Conservation (phyloP, 2,797 vertebrate genomes). For the Bradypodion ventrale region DNA sequence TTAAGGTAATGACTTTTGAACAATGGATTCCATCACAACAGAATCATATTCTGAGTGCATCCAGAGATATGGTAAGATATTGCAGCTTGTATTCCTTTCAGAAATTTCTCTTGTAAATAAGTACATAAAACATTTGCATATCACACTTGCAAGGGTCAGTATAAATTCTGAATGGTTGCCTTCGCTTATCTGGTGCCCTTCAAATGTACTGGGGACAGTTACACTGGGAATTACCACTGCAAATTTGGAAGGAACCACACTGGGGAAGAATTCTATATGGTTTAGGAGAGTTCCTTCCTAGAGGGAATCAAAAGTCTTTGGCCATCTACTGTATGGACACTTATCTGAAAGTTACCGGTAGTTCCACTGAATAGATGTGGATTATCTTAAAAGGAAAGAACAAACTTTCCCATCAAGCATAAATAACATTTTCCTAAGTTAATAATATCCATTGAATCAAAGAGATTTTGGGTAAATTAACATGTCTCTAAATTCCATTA, state of each 20-base stretch:
- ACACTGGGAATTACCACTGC: neutral
- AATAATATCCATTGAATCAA: too few species aligned
- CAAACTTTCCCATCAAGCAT: neutral
- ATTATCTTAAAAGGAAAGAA: neutral
- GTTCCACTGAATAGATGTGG: neutral
- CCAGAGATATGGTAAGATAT: slow-evolving; percentile 64
- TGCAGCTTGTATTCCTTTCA: neutral
- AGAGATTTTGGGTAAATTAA: too few species aligned
- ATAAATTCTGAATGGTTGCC: neutral
- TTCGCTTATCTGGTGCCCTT: neutral
- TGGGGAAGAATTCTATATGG: neutral
- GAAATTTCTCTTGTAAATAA: neutral
- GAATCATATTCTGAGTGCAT: slow-evolving; percentile 30
- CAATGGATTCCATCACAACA: slow-evolving; percentile 66
- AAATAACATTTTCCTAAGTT: neutral
- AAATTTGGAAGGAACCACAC: neutral
- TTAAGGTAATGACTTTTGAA: slow-evolving; percentile 67
- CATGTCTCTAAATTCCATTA: too few species aligned
- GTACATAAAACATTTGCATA: neutral
- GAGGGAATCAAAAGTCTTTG: neutral
- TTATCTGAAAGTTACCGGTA: neutral
- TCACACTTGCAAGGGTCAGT: neutral
- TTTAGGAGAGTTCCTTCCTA: neutral
- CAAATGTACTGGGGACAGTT: neutral
- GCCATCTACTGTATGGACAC: neutral